Evolutionary conservation across 2,113 vertebrate genomes (phyloP), one percentile per base, ranked within the genome.

Genomic region (Guaruba guarouba): DNA sequence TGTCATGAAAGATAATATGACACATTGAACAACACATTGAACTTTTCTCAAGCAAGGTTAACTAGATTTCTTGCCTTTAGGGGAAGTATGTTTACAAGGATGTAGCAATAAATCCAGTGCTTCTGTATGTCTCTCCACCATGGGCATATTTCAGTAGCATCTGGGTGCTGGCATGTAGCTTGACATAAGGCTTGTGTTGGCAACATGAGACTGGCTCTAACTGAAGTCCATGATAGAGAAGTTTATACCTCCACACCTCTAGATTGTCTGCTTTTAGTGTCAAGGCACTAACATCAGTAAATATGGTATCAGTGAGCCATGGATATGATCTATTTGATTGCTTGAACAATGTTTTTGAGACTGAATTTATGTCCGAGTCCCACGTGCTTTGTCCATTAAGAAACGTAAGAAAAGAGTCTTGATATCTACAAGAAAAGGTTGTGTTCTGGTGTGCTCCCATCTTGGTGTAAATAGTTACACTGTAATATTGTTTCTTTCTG

Each of bases 391-490:
- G 57, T 81, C 35, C 73, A 59, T 62, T 55, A 44, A 29, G 57
- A 92, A 89, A 61, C 23, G 37, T 49, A 49, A 86, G 82, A 63
- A 59, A 66, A 93, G 39, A 68, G 63, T 44, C 49, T 16, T 33
- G 55, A 13, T 57, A 59, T 82, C 76, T 62, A n/a, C 54, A 62
- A 82, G 78, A 64, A 54, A 64, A 77, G 41, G 33, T 59, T 51
- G 37, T 59, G 57, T 66, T 86, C 77, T 85, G 37, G 75, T 69
- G 49, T 49, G 71, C 24, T 80, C 61, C 57, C 64, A 75, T 57
- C 75, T 43, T 89, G 93, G 93, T 95, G 95, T 93, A 96, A 95
- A 97, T 96, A 96, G 73, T 90, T 90, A 66, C 63, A 81, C 95
- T 92, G 84, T 82, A 87, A 90, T 74, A 80, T 61, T 76, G 71